Conservation (phyloP, 2,888 invertebrate species). For the Philhelius pedissequus region DNA sequence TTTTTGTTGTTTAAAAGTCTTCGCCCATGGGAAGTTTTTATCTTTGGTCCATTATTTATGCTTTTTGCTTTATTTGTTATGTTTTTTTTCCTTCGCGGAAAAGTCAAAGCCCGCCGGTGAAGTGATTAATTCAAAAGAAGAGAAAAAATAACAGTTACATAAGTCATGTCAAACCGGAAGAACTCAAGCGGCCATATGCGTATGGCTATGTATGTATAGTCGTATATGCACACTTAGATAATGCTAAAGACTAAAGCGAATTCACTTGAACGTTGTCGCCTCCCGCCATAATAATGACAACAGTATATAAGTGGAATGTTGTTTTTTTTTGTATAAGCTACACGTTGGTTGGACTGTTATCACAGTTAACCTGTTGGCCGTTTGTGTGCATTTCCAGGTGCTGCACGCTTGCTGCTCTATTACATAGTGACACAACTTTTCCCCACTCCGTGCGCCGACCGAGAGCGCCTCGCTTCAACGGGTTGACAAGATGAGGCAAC, state of each 20-base stretch:
- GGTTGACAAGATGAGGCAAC: constrained; percentile 6
- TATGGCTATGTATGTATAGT: no score
- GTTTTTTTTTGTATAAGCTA: constrained; percentile 7
- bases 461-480: no score
- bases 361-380: constrained; percentile 50
- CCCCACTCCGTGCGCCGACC: neutral
- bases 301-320: neutral
- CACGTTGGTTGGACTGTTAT: constrained; percentile 41
- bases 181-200: neutral
- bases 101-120: constrained; percentile 11
- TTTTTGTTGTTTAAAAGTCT: neutral
- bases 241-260: neutral
- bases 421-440: constrained; percentile 38
- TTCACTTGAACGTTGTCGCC: constrained; percentile 7
- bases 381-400: constrained; percentile 36
- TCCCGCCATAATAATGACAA: constrained; percentile 12
- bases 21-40: constrained; percentile 13
- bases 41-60: constrained; percentile 2
- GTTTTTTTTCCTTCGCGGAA: constrained; percentile 22
- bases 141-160: constrained; percentile 10
- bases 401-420: constrained; percentile 10
- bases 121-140: neutral
- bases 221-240: neutral
- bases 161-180: constrained; percentile 38
- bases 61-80: neutral